Evolutionary conservation across 30 jellyfish, hydroid and myxozoan genomes (phyloP), one percentile per base, ranked within the genome.

Genomic region (Mastigias papua): DNA sequence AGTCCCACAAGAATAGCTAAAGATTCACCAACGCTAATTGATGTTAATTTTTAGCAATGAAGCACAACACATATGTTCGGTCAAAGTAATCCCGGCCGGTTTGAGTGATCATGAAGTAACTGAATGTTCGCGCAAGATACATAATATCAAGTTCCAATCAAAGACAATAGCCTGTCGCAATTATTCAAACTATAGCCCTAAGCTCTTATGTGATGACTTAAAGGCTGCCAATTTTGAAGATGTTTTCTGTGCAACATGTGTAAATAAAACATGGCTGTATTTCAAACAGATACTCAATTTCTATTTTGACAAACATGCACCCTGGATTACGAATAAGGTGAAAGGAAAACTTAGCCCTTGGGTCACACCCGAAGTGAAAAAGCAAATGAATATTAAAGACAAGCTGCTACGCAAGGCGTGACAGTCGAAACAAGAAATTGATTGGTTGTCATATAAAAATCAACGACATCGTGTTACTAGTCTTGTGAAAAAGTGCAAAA

Each of bases 1-100:
- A 57, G 69, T 32, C 78, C 93, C 79, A 84, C 80, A 49, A 69
- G 87, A 73, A 71, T 84, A 54, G 70, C 93, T 27, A 72, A 73
- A 84, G 80, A 49, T 27, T 48, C 86, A n/a, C 26, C 27, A 72
- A 69, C 91, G 17, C 81, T 81, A 17, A 81, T 42, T 81, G 82
- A 81, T 81, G 70, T 62, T 74, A n/a, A 81, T 81, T 81, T 82
- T 87, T 78, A 46, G 69, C 86, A 83, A 83, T 57, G 87, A 83
- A 48, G n/a, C 69, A 69, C 93, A 83, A 80, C 61, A 80, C 84
- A 65, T 60, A 16, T 22, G 83, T 80, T 80, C 81, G 62, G 84
- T 64, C 69, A 80, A 62, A 64, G 83, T 80, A 65, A 80, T 42
- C 84, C 81, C 90, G 4, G 90, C 90, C 25, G 73, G 90, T 62